phyloP scores from a whole-genome alignment of 2,113 vertebrate genomes.

The pig (Sus scrofa) region T2T-Sscrofa CM000820.6:126999501-127000000 shows the following conservation, averaged over 20 bases:
- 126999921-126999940: not conserved
- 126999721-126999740: not conserved
- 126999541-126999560: not conserved
- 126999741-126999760: fast-evolving
- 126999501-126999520: not conserved
- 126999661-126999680: not conserved
- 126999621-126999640: not conserved
- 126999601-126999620: not conserved
- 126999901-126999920: not conserved
- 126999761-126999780: not conserved
- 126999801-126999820: not conserved
- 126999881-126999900: not conserved
- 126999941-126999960: not conserved
- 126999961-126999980: not conserved
- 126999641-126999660: not conserved
- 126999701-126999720: not conserved
- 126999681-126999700: not conserved
- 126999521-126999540: not conserved
- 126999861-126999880: not conserved
- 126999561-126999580: not conserved
- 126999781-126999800: not conserved
- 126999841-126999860: fast-evolving
- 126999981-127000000: not conserved
- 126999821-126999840: not conserved
- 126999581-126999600: not conserved